Base-by-base conservation (phyloP, 2,888 invertebrate species). In the Ophonus ardosiacus region DNA sequence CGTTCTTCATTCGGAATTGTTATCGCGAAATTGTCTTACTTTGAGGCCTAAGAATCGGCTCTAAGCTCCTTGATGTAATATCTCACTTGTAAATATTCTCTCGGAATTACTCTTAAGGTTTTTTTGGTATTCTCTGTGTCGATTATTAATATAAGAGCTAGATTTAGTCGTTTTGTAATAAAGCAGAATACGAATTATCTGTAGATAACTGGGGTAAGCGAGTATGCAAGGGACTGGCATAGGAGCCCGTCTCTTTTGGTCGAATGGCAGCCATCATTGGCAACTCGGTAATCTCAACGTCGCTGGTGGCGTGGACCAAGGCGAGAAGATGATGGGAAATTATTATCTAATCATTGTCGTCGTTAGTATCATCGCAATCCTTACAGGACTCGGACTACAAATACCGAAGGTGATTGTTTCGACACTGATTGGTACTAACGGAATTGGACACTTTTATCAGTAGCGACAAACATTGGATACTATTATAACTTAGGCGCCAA, bases 21-120 rank as follows among this genome's bases (percentile, higher is more conserved):
- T 84, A 84, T 84, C 84, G 84, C 78, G 84, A 76, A 83, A 76
- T 83, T 83, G 40, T 51, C 7, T 65, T 18, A 61, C 51, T 84
- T 82, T 57, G 65, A 84, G 84, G 84, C 84, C 84, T 84, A 84
- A 78, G 63, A 84, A 40, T 84, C 78, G 84, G 84, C 84, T 84
- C 84, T 84, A 84, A 84, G 40, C 84, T 78, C 78, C 76, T 63
- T 84, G 43, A 84, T 84, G 56, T 61, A 74, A 86, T 84, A 86
- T 86, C 8, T 79, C 74, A 85, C 81, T 87, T 87, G 86, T 87
- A 87, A 79, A 87, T 87, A 88, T 61, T 74, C 87, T 88, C 87
- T 88, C 88, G 87, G 86, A 87, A 84, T 78, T 74, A 83, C 74
- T 83, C 61, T 38, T 83, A 83, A 83, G 83, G 68, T 38, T 56